Percentiles rank a stretch among this genome's conserved stretches.
phyloP scores from a whole-genome alignment of 2,888 invertebrate genomes.

The Malthinus seriepunctatus region DNA sequence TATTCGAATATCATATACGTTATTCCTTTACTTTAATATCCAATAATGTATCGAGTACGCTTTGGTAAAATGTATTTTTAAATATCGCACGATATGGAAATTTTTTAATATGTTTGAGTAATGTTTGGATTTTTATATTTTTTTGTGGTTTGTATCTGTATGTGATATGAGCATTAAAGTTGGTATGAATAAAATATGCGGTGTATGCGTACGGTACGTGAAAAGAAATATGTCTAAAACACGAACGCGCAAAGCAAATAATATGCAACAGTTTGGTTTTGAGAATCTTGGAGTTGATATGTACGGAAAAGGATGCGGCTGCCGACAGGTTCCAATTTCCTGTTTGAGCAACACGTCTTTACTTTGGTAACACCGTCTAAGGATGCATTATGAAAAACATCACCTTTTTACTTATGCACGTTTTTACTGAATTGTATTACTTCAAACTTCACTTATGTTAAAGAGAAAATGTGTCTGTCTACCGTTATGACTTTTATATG shows the following conservation, averaged over 20 bases:
- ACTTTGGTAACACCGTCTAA: constrained; percentile 5
- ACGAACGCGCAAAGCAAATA: constrained; percentile 12
- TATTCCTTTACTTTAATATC: constrained; percentile 18
- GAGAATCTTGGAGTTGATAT: constrained; percentile 35
- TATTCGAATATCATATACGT: constrained; percentile 12
- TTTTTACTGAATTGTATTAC: constrained; percentile 4
- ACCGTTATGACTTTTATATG: constrained; percentile 7
- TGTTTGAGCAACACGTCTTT: constrained; percentile 28
- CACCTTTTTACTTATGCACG: constrained; percentile 17
- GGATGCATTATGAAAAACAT: constrained; percentile 23
- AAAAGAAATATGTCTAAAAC: constrained; percentile 6
- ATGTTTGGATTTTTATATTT: too few species aligned
- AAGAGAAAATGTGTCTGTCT: constrained; percentile 7
- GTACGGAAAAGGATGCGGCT: constrained; percentile 44
- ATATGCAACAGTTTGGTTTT: constrained; percentile 21
- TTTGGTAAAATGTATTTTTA: constrained; percentile 1
- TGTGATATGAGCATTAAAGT: not conserved
- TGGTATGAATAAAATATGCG: constrained; percentile 13
- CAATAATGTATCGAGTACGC: constrained; percentile 17
- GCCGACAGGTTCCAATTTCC: constrained; percentile 48
- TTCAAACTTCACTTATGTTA: constrained; percentile 5
- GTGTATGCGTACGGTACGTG: not conserved
- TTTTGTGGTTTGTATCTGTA: not conserved
- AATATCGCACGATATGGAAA: not conserved
- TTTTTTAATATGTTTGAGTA: not conserved